Evolutionary conservation across 2,888 invertebrate genomes (phyloP).

Genomic region (Zelleria hepariella): DNA sequence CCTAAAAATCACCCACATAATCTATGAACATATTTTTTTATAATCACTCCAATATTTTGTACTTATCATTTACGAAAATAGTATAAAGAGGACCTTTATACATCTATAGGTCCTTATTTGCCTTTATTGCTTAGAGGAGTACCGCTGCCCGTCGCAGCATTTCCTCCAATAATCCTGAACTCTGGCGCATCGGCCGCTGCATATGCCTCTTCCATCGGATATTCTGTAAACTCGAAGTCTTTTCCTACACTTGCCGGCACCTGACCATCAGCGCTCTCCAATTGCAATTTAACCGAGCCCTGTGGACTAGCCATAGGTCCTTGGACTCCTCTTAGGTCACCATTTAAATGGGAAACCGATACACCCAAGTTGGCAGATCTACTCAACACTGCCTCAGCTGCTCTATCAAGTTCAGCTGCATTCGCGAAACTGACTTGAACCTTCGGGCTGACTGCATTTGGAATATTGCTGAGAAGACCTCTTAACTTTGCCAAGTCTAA

Average conservation of each 20-base stretch:
- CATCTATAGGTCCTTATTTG: neutral
- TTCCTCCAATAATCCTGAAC: slow-evolving; percentile 49
- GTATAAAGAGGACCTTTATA: too few species aligned
- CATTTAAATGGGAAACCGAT: neutral
- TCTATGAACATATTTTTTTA: neutral
- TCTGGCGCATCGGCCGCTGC: slow-evolving; percentile 15
- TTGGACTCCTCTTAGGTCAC: neutral
- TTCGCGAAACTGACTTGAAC: neutral
- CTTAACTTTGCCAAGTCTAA: neutral
- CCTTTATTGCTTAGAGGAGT: slow-evolving; percentile 26
- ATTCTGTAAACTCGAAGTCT: neutral
- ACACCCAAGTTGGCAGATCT: neutral
- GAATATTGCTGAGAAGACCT: neutral
- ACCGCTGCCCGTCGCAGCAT: slow-evolving; percentile 48
- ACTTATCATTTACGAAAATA: too few species aligned
- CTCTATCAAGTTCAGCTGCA: neutral
- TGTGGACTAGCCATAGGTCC: neutral
- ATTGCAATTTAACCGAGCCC: neutral
- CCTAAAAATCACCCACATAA: neutral
- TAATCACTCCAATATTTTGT: neutral
- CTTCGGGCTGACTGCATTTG: neutral
- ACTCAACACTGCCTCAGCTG: neutral
- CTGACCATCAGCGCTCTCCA: neutral
- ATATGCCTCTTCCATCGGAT: neutral
- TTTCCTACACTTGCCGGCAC: neutral